A percentile compares a stretch with the other conserved stretches of the same genome.
Evolutionary conservation across 2,888 invertebrate genomes (phyloP).

Genomic region (Eristalis pertinax): DNA sequence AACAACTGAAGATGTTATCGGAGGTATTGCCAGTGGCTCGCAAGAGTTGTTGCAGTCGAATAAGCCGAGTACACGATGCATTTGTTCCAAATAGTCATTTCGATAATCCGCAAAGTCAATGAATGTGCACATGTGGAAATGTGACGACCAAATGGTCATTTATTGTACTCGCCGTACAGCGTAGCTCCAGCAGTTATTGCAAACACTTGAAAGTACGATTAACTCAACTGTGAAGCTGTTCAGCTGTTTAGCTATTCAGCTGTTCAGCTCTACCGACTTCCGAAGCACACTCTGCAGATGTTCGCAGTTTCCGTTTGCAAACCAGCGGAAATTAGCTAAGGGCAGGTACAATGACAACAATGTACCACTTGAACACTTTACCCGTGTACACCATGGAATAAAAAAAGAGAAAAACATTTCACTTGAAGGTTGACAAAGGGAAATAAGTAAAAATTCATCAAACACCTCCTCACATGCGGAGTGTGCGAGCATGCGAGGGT

Average conservation of each 20-base stretch:
- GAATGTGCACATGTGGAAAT: background rate
- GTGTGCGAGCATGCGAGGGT: background rate
- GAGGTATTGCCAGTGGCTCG: background rate
- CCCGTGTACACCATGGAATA: background rate
- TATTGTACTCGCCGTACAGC: background rate
- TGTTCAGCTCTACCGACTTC: background rate
- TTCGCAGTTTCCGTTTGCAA: conserved; percentile 31
- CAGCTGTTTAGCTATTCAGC: no score
- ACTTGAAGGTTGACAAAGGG: background rate
- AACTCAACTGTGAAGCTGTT: conserved; percentile 5
- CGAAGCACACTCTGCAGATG: conserved; percentile 27
- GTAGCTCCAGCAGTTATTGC: background rate
- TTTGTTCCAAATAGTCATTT: background rate
- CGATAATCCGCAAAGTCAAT: background rate
- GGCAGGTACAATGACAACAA: conserved; percentile 44
- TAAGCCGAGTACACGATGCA: no score
- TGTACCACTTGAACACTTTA: conserved; percentile 44
- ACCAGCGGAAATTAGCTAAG: conserved; percentile 30
- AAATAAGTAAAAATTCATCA: conserved; percentile 5
- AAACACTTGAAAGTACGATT: background rate
- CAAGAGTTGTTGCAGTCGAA: background rate
- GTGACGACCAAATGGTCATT: background rate
- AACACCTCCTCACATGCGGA: background rate
- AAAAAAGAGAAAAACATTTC: background rate
- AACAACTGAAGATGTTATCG: no score